Percentiles rank a stretch among this genome's conserved stretches.
Conservation (phyloP, 2,888 invertebrate species). For the Aphodius sticticus region DNA sequence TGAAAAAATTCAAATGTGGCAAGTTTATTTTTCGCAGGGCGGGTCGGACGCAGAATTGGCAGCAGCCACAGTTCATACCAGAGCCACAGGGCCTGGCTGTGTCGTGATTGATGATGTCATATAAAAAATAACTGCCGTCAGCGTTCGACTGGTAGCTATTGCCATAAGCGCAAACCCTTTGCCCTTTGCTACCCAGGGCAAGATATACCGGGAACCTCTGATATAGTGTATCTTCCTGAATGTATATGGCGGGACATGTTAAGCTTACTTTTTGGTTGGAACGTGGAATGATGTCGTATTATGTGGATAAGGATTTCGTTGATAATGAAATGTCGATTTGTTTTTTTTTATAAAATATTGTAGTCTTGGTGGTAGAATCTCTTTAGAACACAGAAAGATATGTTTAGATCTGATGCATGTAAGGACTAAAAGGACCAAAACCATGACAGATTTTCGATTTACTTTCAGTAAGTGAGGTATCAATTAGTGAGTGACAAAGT, state of each 20-base stretch:
- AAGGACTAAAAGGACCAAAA: no score
- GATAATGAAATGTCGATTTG: no score
- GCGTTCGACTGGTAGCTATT: background rate
- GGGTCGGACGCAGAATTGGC: slow-evolving; percentile 19
- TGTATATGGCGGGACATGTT: background rate
- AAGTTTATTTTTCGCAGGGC: slow-evolving; percentile 17
- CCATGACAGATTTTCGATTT: no score
- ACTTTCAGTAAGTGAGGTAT: no score
- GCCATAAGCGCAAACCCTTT: background rate
- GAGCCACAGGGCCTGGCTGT: background rate
- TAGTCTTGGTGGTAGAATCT: no score
- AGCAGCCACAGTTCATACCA: slow-evolving; percentile 21
- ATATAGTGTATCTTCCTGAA: background rate
- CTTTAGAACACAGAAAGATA: no score
- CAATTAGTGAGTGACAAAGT: no score
- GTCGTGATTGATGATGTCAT: slow-evolving; percentile 22
- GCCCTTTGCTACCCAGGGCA: background rate
- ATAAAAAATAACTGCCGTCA: slow-evolving; percentile 7
- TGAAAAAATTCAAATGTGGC: slow-evolving; percentile 23
- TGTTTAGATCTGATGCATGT: no score
- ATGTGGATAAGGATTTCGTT: background rate
- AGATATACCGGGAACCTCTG: background rate
- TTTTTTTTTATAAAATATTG: no score
- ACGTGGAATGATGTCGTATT: background rate
- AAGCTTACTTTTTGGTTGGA: background rate